phyloP scores from a whole-genome alignment of 2,797 vertebrate genomes.

The Takifugu rubripes region DNA sequence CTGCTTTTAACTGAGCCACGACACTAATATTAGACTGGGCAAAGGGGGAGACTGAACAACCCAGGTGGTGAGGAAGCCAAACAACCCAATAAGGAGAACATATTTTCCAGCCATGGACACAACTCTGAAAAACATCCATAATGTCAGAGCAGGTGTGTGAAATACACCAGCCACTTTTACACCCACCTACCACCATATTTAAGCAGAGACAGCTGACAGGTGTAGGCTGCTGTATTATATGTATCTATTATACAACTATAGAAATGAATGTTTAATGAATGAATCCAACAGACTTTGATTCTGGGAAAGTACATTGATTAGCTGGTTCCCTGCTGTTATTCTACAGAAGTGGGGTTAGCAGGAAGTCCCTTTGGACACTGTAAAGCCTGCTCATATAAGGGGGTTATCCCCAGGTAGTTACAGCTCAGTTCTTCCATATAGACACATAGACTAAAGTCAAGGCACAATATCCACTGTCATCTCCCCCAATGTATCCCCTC shows the following conservation, averaged over 20 bases:
- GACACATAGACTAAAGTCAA: conserved; percentile 29
- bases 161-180: conserved; percentile 11
- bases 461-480: conserved; percentile 38
- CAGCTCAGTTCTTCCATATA: conserved; percentile 47
- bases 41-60: conserved; percentile 14
- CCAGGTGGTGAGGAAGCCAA: conserved; percentile 5
- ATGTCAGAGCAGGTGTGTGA: conserved; percentile 23
- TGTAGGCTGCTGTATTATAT: conserved; percentile 3
- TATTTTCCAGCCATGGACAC: conserved; percentile 14
- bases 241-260: conserved; percentile 7
- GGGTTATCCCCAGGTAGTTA: conserved; percentile 70
- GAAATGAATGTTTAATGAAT: neutral
- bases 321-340: conserved; percentile 44
- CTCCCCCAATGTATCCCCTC: neutral
- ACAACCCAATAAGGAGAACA: conserved; percentile 1
- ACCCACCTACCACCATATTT: neutral
- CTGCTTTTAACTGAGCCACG: conserved; percentile 15
- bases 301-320: conserved; percentile 22
- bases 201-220: conserved; percentile 1
- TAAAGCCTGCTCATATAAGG: conserved; percentile 65
- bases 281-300: conserved; percentile 19
- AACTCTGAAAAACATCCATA: conserved; percentile 27
- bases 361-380: conserved; percentile 57
- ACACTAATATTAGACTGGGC: conserved; percentile 11
- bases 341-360: conserved; percentile 41